Percentiles rank a stretch among this genome's conserved stretches.
Conservation (phyloP, 2,113 vertebrate genomes). For the Rhipidura dahli region DNA sequence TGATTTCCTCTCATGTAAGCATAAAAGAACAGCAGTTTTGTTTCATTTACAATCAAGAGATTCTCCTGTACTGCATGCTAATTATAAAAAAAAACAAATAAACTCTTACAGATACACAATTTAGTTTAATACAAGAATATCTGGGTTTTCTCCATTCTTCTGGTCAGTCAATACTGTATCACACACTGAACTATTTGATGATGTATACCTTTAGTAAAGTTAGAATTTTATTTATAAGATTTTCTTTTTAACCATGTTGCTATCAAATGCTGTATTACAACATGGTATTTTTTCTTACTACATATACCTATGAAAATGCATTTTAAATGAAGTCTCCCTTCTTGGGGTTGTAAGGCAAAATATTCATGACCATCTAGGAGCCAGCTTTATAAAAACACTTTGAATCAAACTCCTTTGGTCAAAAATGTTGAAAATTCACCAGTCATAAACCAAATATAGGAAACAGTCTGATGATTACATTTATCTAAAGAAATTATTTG, state of each 20-base stretch:
- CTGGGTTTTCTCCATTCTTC: not conserved
- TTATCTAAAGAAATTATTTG: not conserved
- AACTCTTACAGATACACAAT: not conserved
- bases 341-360: not conserved
- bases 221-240: not conserved
- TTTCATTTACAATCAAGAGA: not conserved
- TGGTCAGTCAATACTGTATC: not conserved
- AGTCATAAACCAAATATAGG: not conserved
- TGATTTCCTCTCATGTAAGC: not conserved
- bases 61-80: not conserved
- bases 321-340: not conserved
- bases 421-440: not conserved
- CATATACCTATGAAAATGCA: not conserved
- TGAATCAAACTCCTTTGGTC: not conserved
- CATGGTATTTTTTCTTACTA: not conserved
- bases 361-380: not conserved
- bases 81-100: not conserved
- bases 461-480: not conserved
- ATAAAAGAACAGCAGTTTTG: not conserved
- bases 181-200: not conserved
- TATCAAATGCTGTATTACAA: not conserved
- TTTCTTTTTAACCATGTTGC: not conserved
- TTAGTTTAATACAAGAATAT: not conserved
- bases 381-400: not conserved
- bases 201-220: not conserved